These are phyloP conservation scores for Eupithecia vulgata DNA, from an alignment of 2,888 invertebrate species.

Conservation along the genomic window DNA sequence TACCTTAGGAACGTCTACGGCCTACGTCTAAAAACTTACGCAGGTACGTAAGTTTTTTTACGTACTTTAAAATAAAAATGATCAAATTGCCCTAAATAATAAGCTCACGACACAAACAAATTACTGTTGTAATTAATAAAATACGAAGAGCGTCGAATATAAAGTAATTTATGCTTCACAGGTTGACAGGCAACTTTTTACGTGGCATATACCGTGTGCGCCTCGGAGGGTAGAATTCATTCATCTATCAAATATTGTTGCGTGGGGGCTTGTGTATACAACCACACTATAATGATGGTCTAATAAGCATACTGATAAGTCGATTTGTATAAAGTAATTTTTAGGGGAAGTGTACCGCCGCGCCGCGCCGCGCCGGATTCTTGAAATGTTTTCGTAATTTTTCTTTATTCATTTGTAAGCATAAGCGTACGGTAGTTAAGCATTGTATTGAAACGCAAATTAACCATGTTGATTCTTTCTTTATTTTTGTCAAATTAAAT, in stretches of 20 bases:
- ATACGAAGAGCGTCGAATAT: background rate
- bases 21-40: background rate
- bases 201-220: constrained; percentile 18
- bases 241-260: constrained; percentile 11
- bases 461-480: background rate
- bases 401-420: background rate
- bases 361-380: too few relatives aligned
- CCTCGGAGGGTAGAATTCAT: constrained; percentile 28
- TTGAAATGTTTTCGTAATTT: background rate
- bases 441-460: background rate
- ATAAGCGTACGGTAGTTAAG: background rate
- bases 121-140: constrained; percentile 6
- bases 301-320: background rate
- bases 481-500: background rate
- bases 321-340: background rate
- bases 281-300: constrained; percentile 1
- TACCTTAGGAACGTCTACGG: too few relatives aligned
- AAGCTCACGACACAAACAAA: constrained; percentile 1
- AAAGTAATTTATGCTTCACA: constrained; percentile 9
- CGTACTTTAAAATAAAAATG: background rate
- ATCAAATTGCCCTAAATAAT: background rate
- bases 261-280: background rate
- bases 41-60: background rate
- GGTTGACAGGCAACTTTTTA: constrained; percentile 11
- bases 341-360: background rate